Evolutionary conservation across 2,888 invertebrate genomes (phyloP).

Genomic region (Andrena dorsata): DNA sequence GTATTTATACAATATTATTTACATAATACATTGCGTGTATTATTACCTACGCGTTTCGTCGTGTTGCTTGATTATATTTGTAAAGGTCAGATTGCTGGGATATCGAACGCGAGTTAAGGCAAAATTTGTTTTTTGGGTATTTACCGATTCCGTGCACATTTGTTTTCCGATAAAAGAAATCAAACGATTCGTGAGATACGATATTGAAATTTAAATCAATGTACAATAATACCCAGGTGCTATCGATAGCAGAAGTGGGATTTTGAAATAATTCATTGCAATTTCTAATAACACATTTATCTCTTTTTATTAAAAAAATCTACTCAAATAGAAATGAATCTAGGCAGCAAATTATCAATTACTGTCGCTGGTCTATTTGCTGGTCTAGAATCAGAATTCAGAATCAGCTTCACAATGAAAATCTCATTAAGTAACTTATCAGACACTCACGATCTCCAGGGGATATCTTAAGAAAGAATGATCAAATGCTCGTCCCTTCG

Average conservation of each 20-base stretch:
- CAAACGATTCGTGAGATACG: background rate
- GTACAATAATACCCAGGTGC: background rate
- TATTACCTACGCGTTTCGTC: too few species aligned
- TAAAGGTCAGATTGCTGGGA: too few species aligned
- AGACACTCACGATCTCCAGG: background rate
- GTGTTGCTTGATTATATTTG: too few species aligned
- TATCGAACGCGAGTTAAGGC: too few species aligned
- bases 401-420: background rate
- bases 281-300: background rate
- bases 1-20: too few species aligned
- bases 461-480: conserved; percentile 1
- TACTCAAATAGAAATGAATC: too few species aligned
- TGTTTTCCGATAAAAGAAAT: background rate
- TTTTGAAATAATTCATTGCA: background rate
- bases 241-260: background rate
- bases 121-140: too few species aligned
- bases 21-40: too few species aligned
- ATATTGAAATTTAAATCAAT: background rate
- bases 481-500: background rate
- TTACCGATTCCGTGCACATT: too few species aligned
- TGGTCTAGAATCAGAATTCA: background rate
- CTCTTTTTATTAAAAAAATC: background rate
- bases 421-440: background rate
- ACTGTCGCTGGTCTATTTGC: too few species aligned
- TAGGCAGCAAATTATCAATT: too few species aligned